A percentile compares a stretch with the other conserved stretches of the same genome.
These are phyloP conservation scores for Aculops lycopersici DNA, from an alignment of 1,140 invertebrate genomes.

Conservation along the genomic window DNA sequence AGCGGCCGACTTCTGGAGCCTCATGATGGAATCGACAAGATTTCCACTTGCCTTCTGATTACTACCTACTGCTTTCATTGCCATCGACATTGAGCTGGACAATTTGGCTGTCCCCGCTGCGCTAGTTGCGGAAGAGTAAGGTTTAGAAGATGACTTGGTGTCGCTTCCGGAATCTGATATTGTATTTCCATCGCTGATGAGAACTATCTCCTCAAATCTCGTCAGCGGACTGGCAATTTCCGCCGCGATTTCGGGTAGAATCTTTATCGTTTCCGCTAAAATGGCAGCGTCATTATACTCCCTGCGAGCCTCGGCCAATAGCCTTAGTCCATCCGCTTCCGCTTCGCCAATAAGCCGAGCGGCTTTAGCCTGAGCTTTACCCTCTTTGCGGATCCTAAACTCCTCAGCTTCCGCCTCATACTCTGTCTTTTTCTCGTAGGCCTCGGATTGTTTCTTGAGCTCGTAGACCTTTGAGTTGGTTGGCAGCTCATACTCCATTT, in stretches of 20 bases:
- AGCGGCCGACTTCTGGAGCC: too few relatives aligned
- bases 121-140: background rate
- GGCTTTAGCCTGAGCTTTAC: constrained; percentile 53
- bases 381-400: background rate
- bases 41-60: too few relatives aligned
- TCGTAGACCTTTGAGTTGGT: background rate
- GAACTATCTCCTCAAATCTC: constrained; percentile 20
- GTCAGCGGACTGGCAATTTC: constrained; percentile 19
- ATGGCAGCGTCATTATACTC: constrained; percentile 21
- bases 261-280: constrained; percentile 18
- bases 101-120: background rate
- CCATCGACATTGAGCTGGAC: too few relatives aligned
- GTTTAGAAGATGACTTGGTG: background rate
- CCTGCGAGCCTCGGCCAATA: constrained; percentile 21
- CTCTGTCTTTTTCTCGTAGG: background rate
- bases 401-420: background rate
- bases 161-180: background rate
- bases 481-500: background rate
- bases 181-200: constrained; percentile 12
- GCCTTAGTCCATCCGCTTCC: constrained; percentile 20
- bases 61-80: too few relatives aligned
- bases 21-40: too few relatives aligned
- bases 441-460: background rate
- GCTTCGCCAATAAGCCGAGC: constrained; percentile 25
- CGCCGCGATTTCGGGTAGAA: constrained; percentile 19